Conservation (phyloP, 2,888 invertebrate genomes). For the Cataglyphis cursor region DNA sequence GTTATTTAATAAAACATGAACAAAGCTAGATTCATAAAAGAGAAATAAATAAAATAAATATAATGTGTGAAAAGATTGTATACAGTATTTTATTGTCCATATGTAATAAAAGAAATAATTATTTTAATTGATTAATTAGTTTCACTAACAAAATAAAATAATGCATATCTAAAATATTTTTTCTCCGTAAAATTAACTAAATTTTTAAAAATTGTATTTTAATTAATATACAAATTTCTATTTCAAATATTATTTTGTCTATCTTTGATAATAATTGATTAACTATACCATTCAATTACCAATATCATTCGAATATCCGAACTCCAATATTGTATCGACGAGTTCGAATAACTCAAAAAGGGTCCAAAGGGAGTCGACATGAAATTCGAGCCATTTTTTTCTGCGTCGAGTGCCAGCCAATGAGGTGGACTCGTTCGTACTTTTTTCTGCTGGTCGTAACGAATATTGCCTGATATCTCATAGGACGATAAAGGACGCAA, state of each 20-base stretch:
- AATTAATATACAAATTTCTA: neutral
- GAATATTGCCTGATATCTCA: slow-evolving; percentile 61
- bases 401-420: slow-evolving; percentile 66
- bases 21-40: no score
- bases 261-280: neutral
- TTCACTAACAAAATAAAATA: neutral
- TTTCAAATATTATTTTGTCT: neutral
- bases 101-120: no score
- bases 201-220: no score
- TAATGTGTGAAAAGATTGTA: no score
- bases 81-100: no score
- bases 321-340: slow-evolving; percentile 60
- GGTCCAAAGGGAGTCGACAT: slow-evolving; percentile 57
- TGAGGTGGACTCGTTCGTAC: slow-evolving; percentile 63
- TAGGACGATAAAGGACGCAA: slow-evolving; percentile 66
- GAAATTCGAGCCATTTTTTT: slow-evolving; percentile 73
- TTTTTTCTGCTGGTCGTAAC: slow-evolving; percentile 54
- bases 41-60: no score
- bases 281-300: neutral
- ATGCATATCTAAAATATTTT: neutral
- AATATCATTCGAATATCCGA: slow-evolving; percentile 37
- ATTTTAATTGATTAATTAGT: neutral
- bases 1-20: no score
- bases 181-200: neutral
- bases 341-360: slow-evolving; percentile 49